Evolutionary conservation across 2,888 invertebrate genomes (phyloP), one percentile per base, ranked within the genome.

Genomic region (Drosophila nigricruria): DNA sequence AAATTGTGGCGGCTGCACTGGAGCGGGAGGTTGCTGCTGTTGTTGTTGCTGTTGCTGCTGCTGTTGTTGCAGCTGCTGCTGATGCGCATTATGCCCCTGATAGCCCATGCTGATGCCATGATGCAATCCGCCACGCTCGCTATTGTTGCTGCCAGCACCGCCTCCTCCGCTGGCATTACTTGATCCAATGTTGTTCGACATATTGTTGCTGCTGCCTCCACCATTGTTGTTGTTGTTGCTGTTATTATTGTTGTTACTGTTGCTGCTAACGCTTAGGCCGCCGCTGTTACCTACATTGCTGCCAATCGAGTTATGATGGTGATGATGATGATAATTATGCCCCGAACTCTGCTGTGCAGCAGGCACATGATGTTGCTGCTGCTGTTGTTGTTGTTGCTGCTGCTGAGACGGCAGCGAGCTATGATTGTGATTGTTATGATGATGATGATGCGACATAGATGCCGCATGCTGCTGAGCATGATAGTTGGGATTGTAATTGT

Each of bases 1-100:
- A 93, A 97, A 97, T 90, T 96, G 95, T 43, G 95, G 94, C 70
- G 94, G 92, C 94, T 92, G 93, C 71, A 93, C 93, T 56, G 93
- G 90, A 60, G 83, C 88, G 64, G 87, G 72, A 57, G 89, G 81
- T 66, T 90, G 91, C 42, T 89, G 90, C 68, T 89, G 91, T 56
- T 90, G 92, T 63, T 91, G 92, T 59, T 91, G 91, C 62, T 88
- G 91, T 61, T 88, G 91, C 18, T 85, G 90, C 50, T 87, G 90
- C 36, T 85, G 87, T 49, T 85, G 87, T 54, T 86, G 87, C 60
- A 77, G 69, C 71, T 77, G 89, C 40, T 84, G 87, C 62, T 90
- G 91, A 54, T 88, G 84, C 25, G 83, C 67, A 74, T 77, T 84
- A 68, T 90, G 90, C 27, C 85, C 82, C 49, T 90, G 91, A 79